Percentiles rank a stretch among this genome's conserved stretches.
These are phyloP conservation scores for Bombus huntii DNA, from an alignment of 1,140 invertebrate genomes.

Conservation along the genomic window DNA sequence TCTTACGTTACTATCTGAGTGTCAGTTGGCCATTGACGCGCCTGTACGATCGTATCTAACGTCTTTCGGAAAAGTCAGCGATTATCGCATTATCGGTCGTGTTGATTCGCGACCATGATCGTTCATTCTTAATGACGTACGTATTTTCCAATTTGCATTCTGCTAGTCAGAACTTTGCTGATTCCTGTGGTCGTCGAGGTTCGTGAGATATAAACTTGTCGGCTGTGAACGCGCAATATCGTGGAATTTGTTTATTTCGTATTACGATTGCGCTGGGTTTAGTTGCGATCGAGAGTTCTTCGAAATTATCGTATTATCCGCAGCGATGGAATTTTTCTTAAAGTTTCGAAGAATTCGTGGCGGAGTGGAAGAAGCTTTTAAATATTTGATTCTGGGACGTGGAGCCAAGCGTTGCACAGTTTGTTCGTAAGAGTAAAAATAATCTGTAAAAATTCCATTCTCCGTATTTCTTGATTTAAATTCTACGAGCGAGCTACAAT, in stretches of 20 bases:
- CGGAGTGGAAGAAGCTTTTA: neutral
- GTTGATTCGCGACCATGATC: neutral
- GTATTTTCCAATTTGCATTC: neutral
- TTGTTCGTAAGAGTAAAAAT: neutral
- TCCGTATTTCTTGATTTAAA: neutral
- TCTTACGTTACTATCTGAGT: neutral
- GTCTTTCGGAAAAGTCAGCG: neutral
- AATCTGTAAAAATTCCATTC: neutral
- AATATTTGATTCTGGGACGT: neutral
- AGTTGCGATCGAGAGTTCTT: neutral
- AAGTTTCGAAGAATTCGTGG: neutral
- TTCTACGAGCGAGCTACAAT: neutral
- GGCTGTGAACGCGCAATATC: neutral
- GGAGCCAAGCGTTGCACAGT: neutral
- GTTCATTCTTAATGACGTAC: neutral
- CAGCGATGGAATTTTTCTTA: neutral
- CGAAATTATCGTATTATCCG: neutral
- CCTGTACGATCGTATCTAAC: neutral
- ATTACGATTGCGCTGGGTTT: neutral
- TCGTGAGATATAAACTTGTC: neutral
- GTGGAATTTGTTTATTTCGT: neutral
- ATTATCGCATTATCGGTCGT: constrained; percentile 9
- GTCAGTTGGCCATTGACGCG: neutral
- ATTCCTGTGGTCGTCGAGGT: neutral
- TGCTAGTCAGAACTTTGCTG: neutral